Evolutionary conservation across 2,797 vertebrate species (phyloP).

Genomic region (Myiotriccus ornatus): DNA sequence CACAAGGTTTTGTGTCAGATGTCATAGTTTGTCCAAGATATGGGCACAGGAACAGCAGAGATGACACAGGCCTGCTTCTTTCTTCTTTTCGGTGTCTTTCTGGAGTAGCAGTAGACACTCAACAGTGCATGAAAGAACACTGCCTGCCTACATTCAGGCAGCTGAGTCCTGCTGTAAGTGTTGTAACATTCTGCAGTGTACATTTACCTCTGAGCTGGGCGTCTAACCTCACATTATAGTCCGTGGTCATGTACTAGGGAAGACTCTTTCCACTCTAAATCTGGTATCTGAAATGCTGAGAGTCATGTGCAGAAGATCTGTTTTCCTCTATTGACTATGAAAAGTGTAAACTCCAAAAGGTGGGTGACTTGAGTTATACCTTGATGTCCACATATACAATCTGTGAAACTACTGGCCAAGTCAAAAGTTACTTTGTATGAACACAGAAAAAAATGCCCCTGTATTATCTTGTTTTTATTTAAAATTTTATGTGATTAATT

Average conservation of each 20-base stretch:
- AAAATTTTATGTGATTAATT: background rate
- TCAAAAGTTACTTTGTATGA: background rate
- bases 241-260: background rate
- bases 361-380: background rate
- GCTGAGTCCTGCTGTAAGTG: background rate
- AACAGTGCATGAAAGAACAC: background rate
- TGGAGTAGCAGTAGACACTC: background rate
- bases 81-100: background rate
- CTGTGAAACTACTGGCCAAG: background rate
- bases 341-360: background rate
- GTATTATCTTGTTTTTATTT: background rate
- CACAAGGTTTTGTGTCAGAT: background rate
- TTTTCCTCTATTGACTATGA: background rate
- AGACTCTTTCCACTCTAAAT: background rate
- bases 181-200: rapidly evolving
- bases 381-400: background rate
- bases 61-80: background rate
- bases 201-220: background rate
- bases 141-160: background rate
- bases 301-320: background rate
- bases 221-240: rapidly evolving
- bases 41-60: rapidly evolving
- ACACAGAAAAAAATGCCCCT: background rate
- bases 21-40: background rate
- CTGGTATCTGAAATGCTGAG: background rate